Conservation (phyloP, 2,113 vertebrate species). For the Haliaeetus leucogaster region DNA sequence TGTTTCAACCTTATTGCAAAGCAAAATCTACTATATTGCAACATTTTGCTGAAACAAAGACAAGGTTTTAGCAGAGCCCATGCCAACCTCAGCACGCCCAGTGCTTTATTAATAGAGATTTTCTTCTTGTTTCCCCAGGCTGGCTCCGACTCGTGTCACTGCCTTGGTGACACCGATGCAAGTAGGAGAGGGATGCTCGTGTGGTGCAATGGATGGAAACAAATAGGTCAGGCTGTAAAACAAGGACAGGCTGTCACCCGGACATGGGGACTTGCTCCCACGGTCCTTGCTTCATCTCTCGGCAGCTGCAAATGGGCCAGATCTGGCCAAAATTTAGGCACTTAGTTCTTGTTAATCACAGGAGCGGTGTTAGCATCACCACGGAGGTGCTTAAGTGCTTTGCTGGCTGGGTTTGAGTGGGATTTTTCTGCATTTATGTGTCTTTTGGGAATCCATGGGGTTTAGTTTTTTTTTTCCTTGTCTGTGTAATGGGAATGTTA, state of each 20-base stretch:
- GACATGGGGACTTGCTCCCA: not conserved
- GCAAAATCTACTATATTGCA: rapidly evolving
- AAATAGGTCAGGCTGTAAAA: not conserved
- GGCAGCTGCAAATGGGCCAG: rapidly evolving
- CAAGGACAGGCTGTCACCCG: not conserved
- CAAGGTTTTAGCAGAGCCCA: not conserved
- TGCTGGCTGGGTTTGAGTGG: not conserved
- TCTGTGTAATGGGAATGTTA: not conserved
- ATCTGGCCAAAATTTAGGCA: not conserved
- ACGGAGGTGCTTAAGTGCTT: not conserved
- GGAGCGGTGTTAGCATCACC: not conserved
- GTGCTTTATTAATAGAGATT: not conserved
- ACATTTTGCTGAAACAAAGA: not conserved
- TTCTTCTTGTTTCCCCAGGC: not conserved
- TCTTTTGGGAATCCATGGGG: not conserved
- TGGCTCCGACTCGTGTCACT: not conserved
- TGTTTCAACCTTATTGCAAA: not conserved
- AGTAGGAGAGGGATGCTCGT: not conserved
- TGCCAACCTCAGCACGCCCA: not conserved
- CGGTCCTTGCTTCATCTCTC: not conserved
- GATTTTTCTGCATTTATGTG: not conserved
- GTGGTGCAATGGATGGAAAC: not conserved
- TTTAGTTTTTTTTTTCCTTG: not conserved
- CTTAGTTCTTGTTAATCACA: not conserved
- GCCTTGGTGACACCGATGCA: not conserved